A percentile compares a stretch with the other conserved stretches of the same genome.
Evolutionary conservation across 2,888 invertebrate genomes (phyloP).

Genomic region (Sceliomorpha sp.): DNA sequence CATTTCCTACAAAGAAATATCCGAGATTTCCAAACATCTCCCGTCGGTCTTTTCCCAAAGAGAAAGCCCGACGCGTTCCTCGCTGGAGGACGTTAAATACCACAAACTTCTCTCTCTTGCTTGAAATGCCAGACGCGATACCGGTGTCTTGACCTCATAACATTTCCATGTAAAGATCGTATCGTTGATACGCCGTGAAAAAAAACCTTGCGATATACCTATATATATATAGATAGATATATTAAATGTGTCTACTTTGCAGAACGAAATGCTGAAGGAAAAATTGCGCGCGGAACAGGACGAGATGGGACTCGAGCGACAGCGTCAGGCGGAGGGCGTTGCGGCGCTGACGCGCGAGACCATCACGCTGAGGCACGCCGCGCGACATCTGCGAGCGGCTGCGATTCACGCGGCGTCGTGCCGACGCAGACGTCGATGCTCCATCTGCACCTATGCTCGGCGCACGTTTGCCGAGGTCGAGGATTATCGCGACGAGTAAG

Average conservation of each 20-base stretch:
- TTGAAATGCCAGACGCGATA: conserved; percentile 32
- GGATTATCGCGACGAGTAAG: conserved; percentile 80
- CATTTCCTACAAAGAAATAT: background rate
- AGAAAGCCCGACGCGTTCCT: conserved; percentile 22
- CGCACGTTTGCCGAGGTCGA: conserved; percentile 83
- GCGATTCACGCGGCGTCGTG: conserved; percentile 76
- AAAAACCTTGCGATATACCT: conserved; percentile 20
- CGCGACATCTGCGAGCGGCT: conserved; percentile 79
- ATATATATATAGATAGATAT: no score
- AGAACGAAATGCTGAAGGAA: conserved; percentile 83
- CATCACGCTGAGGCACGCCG: conserved; percentile 81
- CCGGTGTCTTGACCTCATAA: conserved; percentile 45
- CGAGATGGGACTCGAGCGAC: conserved; percentile 81
- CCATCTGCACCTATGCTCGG: conserved; percentile 83
- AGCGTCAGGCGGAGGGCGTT: conserved; percentile 79
- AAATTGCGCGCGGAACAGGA: conserved; percentile 82
- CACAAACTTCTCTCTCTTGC: conserved; percentile 15
- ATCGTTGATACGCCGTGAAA: conserved; percentile 13
- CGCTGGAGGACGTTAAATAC: conserved; percentile 12
- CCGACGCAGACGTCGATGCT: conserved; percentile 82
- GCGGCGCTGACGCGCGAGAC: conserved; percentile 80
- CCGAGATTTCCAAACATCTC: background rate
- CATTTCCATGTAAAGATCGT: conserved; percentile 38
- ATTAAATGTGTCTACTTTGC: conserved; percentile 55
- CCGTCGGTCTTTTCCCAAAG: conserved; percentile 9